Conservation (phyloP, 2,113 vertebrate genomes). For the Melanerpes formicivorus region DNA sequence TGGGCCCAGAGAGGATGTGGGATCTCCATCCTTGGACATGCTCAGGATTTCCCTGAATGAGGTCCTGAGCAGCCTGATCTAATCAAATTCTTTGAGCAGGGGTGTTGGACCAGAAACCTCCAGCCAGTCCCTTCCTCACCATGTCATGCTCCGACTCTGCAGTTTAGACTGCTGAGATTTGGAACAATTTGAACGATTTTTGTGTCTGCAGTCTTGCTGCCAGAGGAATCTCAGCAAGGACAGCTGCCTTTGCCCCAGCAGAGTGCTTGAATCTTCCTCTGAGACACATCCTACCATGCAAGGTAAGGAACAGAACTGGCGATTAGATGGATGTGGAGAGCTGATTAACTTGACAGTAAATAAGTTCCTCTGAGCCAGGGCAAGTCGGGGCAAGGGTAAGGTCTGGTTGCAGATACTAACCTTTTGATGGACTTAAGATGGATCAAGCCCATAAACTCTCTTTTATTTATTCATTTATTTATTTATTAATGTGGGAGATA, state of each 20-base stretch:
- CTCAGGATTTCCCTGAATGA: background rate
- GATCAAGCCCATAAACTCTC: background rate
- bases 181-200: background rate
- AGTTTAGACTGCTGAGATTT: background rate
- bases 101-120: background rate
- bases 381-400: background rate
- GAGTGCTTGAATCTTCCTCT: background rate
- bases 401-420: background rate
- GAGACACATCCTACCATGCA: background rate
- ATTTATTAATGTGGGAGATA: background rate
- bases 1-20: background rate
- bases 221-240: background rate
- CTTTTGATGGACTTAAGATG: background rate
- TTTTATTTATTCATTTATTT: background rate
- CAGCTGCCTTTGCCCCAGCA: background rate
- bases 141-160: background rate
- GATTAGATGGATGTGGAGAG: background rate
- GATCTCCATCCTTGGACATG: background rate
- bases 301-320: background rate
- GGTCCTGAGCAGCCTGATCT: background rate
- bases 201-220: background rate
- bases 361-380: background rate
- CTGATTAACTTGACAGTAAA: background rate
- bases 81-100: fast-evolving
- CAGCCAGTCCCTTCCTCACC: background rate